Evolutionary conservation across 2,797 vertebrate genomes (phyloP), one percentile per base, ranked within the genome.

Genomic region (Spinibarbus caldwelli): DNA sequence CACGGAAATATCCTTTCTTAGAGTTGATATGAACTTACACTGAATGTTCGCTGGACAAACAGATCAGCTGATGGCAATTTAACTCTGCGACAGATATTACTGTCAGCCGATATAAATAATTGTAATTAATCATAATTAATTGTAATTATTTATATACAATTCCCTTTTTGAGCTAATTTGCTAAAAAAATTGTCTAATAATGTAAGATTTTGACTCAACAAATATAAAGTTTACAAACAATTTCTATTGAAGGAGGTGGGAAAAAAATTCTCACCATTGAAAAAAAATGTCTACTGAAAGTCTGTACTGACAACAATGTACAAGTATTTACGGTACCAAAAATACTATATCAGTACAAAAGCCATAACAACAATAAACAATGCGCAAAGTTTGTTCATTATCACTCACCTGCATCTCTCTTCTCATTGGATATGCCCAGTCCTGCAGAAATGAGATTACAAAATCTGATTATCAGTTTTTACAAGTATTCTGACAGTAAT

Each of bases 351-450:
- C 14, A 29, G 3, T 23, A 17, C 1, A 41, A 26, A 17, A 76
- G 21, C 34, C 36, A 43, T 21, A 52, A 49, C 36, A n/a, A 41
- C 1, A n/a, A 76, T 15, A 59, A 57, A 77, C 7, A 38, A 78
- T 41, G 31, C 38, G 23, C 15, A 54, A 54, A 57, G 19, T 34
- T 8, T 21, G 19, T 82, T 21, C 10, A 54, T 57, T 15, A 41
- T 43, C n/a, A 75, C 81, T 67, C 71, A 99, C 98, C 97, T 99
- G 98, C 98, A 99, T 99, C 82, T 99, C 98, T 92, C 98, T 94
- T 92, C 98, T 97, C 98, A 99, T 99, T 76, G 97, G 97, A 92
- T 99, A 99, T 81, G 96, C 97, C 98, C 98, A 99, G 91, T 99
- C 98, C 98, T 99, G 93, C 14, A 91, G 87, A 66, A 85, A n/a